Evolutionary conservation across 2,888 invertebrate species (phyloP).

Genomic region (Stegophylla sp.): DNA sequence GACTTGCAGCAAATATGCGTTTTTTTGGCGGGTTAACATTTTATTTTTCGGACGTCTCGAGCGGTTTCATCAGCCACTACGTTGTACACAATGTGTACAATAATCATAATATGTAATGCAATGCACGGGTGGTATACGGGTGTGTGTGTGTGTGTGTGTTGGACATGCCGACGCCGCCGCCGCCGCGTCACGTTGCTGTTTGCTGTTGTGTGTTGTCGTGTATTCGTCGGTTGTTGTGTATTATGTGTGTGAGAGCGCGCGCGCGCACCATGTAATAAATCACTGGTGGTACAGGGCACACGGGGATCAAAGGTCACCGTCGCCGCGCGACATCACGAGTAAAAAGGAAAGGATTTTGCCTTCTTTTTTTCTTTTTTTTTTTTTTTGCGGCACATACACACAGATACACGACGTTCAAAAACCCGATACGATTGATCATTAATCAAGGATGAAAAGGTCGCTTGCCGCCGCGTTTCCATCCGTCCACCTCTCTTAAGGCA

Average conservation of each 20-base stretch:
- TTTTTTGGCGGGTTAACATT: not conserved
- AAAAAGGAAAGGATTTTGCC: conserved; percentile 53
- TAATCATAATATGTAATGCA: not conserved
- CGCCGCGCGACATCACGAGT: conserved; percentile 36
- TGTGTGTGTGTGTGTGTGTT: no score
- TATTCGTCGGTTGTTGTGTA: not conserved
- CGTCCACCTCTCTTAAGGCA: conserved; percentile 19
- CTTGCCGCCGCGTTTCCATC: conserved; percentile 12
- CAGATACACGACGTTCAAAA: conserved; percentile 12
- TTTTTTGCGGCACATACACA: conserved; percentile 26
- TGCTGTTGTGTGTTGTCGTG: conserved; percentile 18
- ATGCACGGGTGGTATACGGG: not conserved
- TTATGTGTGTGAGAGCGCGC: not conserved
- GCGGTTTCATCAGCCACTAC: no score
- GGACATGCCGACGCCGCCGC: conserved; percentile 29
- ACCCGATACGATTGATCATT: conserved; percentile 48
- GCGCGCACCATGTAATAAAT: conserved; percentile 37
- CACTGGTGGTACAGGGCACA: conserved; percentile 26
- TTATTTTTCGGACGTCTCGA: not conserved
- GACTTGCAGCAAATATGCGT: not conserved
- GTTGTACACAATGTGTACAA: conserved; percentile 1
- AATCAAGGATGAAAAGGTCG: conserved; percentile 56
- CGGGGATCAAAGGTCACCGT: conserved; percentile 56
- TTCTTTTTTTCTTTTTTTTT: conserved; percentile 18
- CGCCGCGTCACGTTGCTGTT: no score